These are phyloP conservation scores for Megaceryle maxima DNA, from an alignment of 2,113 vertebrate species.

Conservation along the genomic window DNA sequence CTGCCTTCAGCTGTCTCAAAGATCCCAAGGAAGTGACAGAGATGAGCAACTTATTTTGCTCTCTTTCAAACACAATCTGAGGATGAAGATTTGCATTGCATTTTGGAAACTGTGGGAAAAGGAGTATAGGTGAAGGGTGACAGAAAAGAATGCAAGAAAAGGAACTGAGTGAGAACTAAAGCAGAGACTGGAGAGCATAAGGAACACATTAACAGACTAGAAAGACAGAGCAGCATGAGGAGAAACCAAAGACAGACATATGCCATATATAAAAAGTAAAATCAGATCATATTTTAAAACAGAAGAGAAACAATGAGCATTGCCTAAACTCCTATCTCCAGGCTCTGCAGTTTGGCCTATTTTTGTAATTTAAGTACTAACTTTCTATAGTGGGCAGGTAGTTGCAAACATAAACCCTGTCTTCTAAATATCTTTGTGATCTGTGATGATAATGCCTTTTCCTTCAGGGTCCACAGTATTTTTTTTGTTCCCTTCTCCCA, in stretches of 20 bases:
- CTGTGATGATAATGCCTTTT: background rate
- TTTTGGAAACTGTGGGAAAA: background rate
- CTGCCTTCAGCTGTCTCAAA: background rate
- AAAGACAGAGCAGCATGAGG: background rate
- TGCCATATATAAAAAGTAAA: background rate
- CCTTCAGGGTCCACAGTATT: background rate
- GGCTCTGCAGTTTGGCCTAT: background rate
- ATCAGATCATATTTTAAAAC: background rate
- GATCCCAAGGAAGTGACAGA: background rate
- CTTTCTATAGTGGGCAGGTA: background rate
- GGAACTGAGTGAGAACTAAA: background rate
- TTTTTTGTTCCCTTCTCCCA: background rate
- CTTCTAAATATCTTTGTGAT: background rate
- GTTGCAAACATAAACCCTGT: background rate
- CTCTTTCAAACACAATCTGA: background rate
- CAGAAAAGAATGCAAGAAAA: background rate
- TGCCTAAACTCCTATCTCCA: background rate
- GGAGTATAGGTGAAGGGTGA: accelerated
- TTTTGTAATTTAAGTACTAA: background rate
- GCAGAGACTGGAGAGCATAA: background rate
- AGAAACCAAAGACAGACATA: background rate
- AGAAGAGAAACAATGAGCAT: background rate
- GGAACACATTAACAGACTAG: background rate
- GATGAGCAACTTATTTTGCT: background rate
- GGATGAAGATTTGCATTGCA: background rate